Evolutionary conservation across 1,140 invertebrate species (phyloP).

Genomic region (Heliconius eleuchia): DNA sequence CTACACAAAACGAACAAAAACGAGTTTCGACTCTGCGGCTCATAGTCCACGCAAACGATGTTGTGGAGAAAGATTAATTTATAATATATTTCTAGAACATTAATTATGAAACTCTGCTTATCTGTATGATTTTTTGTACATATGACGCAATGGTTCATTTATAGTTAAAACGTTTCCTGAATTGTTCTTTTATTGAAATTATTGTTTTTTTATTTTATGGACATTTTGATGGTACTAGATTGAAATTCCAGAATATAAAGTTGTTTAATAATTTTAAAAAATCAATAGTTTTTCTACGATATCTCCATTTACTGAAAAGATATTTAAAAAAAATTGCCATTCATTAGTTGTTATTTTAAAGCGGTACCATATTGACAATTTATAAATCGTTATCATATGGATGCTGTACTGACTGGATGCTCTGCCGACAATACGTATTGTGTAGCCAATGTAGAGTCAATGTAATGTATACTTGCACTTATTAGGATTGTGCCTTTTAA

Average conservation of each 20-base stretch:
- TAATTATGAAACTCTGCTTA: too few species aligned
- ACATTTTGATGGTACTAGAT: too few species aligned
- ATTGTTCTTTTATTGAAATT: too few species aligned
- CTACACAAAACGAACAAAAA: too few species aligned
- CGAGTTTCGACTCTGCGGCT: too few species aligned
- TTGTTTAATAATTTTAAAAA: background rate
- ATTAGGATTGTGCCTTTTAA: slow-evolving; percentile 1
- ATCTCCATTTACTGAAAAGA: background rate
- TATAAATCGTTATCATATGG: background rate
- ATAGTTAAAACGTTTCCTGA: too few species aligned
- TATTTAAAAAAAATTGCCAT: background rate
- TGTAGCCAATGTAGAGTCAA: background rate
- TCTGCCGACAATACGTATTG: background rate
- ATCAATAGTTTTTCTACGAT: background rate
- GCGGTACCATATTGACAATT: background rate
- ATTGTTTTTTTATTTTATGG: background rate
- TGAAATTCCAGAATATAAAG: too few species aligned
- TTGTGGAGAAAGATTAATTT: too few species aligned
- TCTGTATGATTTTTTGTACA: too few species aligned
- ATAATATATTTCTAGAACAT: too few species aligned
- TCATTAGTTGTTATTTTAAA: background rate
- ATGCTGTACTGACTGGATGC: background rate
- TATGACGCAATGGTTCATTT: too few species aligned
- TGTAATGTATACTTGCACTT: background rate
- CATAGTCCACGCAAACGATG: too few species aligned